These are phyloP conservation scores for Cetoscarus ocellatus DNA, from an alignment of 2,797 vertebrate genomes.

Conservation along the genomic window DNA sequence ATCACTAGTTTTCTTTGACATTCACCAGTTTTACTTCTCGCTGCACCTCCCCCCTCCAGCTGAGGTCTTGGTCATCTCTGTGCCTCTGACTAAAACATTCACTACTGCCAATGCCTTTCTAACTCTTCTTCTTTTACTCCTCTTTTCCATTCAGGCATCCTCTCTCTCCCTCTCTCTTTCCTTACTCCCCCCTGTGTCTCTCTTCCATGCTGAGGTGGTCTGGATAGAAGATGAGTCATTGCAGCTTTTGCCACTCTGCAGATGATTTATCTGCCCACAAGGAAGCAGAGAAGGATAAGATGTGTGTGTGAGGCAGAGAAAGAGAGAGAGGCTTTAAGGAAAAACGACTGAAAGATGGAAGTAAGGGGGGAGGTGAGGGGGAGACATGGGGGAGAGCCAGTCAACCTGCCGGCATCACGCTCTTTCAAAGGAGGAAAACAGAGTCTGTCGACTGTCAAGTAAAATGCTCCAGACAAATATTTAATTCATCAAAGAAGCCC, in stretches of 20 bases:
- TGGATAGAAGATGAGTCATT: conserved; percentile 63
- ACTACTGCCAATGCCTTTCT: conserved; percentile 46
- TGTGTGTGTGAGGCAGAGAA: conserved; percentile 4
- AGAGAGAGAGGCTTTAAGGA: conserved; percentile 19
- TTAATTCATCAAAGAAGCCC: conserved; percentile 56
- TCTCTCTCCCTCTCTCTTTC: conserved; percentile 29
- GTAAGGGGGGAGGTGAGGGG: conserved; percentile 21
- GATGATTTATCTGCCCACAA: conserved; percentile 72
- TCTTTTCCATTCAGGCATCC: conserved; percentile 50
- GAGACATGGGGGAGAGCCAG: conserved; percentile 18
- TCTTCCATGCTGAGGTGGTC: conserved; percentile 58
- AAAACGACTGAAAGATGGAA: conserved; percentile 50
- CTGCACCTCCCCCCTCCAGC: neutral
- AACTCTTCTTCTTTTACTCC: conserved; percentile 61
- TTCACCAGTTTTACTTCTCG: conserved; percentile 3
- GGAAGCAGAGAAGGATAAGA: conserved; percentile 43
- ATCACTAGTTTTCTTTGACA: neutral
- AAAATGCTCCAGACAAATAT: conserved; percentile 53
- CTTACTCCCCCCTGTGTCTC: conserved; percentile 31
- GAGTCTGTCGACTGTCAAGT: conserved; percentile 40
- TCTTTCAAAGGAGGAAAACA: conserved; percentile 48
- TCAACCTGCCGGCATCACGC: conserved; percentile 49
- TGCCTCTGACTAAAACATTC: conserved; percentile 52
- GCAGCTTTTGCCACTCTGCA: conserved; percentile 66
- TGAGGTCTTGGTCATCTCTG: neutral